These are phyloP conservation scores for Andrena camellia DNA, from an alignment of 2,888 invertebrate species.

Conservation along the genomic window DNA sequence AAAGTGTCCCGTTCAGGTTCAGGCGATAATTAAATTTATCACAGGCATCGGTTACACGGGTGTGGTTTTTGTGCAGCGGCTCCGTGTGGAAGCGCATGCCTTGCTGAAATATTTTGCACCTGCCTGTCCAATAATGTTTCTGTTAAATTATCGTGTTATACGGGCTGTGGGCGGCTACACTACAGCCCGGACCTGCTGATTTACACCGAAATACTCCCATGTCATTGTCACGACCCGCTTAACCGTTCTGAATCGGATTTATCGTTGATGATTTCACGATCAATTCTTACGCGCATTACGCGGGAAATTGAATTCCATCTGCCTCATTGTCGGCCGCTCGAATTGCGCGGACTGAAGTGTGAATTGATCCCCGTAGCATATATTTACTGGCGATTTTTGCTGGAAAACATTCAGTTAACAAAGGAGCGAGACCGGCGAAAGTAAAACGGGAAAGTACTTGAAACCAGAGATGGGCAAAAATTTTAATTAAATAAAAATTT, in stretches of 20 bases:
- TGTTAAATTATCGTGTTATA: slow-evolving; percentile 73
- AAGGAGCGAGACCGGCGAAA: too few relatives aligned
- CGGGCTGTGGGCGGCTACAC: slow-evolving; percentile 29
- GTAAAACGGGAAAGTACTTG: too few relatives aligned
- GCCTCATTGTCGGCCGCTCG: slow-evolving; percentile 1
- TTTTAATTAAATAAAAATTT: too few relatives aligned
- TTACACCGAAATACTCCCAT: slow-evolving; percentile 69
- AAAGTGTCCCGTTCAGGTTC: slow-evolving; percentile 22
- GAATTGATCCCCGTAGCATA: background rate
- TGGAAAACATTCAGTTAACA: too few relatives aligned
- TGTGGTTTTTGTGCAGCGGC: slow-evolving; percentile 53
- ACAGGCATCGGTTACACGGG: slow-evolving; percentile 61
- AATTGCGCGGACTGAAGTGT: slow-evolving; percentile 2
- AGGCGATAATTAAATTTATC: slow-evolving; percentile 75
- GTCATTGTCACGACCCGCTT: slow-evolving; percentile 72
- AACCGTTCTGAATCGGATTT: slow-evolving; percentile 51
- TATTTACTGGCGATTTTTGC: too few relatives aligned
- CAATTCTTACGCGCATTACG: slow-evolving; percentile 22
- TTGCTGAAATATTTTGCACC: slow-evolving; percentile 76
- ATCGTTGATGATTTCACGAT: slow-evolving; percentile 40
- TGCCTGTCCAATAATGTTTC: slow-evolving; percentile 69
- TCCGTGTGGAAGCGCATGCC: slow-evolving; percentile 28
- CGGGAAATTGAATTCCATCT: slow-evolving; percentile 8
- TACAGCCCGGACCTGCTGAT: slow-evolving; percentile 57
- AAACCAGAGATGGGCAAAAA: too few relatives aligned